Evolutionary conservation across 2,797 vertebrate species (phyloP), one percentile per base, ranked within the genome.

Genomic region (Bovichtus variegatus): DNA sequence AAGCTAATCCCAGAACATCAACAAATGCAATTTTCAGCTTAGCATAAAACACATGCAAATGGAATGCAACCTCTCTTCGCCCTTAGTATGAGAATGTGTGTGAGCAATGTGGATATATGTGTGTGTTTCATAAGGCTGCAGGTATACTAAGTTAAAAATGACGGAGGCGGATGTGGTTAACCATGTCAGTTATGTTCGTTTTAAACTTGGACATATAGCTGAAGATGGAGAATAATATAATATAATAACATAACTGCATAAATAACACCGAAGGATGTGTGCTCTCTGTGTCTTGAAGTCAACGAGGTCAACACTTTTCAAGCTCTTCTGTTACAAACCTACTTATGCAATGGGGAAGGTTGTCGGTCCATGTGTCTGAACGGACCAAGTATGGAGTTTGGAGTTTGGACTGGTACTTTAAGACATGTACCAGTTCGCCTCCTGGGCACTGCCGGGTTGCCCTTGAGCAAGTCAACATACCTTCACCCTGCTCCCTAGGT

Each of bases 21-120:
- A 90, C 90, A 91, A 92, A 93, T 91, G 87, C 85, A 92, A 91
- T 91, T 89, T 92, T 92, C 87, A 84, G 83, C 74, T 90, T 92
- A 92, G 78, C 57, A 84, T 71, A 64, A 81, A 74, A 88, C 82
- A 83, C 74, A 89, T 82, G 80, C 66, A 89, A 91, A 91, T 76
- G 70, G 55, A 71, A 72, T 68, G 25, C 70, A 76, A 73, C 76
- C 76, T 72, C 63, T 75, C 75, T 41, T 62, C 4, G 18, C 49
- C 79, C 61, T 76, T 66, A 54, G 11, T 64, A 51, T 67, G 61
- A 66, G 21, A 29, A 65, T 57, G 46, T 65, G 49, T 68, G 60
- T 64, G 78, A 64, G 53, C 11, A 31, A 34, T 44, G 47, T 60
- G 58, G 18, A 46, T 73, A 65, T 81, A 49, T 69, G 59, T 31